Evolutionary conservation across 2,888 invertebrate species (phyloP).

Genomic region (Cheilosia vulpina): DNA sequence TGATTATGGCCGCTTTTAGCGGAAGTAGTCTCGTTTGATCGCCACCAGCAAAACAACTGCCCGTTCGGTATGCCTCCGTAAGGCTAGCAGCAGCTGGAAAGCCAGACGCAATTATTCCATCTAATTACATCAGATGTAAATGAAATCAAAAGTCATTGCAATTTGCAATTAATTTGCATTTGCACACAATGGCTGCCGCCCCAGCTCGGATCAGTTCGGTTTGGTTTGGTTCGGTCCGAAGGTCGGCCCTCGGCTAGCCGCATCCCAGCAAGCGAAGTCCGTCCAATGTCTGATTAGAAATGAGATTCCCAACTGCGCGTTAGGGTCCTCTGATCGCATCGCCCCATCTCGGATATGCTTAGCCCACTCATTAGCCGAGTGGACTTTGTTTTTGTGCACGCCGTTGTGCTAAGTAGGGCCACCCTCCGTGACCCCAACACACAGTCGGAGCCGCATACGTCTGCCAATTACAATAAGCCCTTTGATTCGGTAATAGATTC

Average conservation of each 20-base stretch:
- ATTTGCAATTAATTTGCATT: slow-evolving; percentile 75
- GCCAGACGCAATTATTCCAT: slow-evolving; percentile 71
- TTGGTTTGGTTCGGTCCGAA: slow-evolving; percentile 15
- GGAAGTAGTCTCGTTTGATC: slow-evolving; percentile 53
- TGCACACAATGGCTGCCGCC: slow-evolving; percentile 22
- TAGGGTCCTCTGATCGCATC: neutral
- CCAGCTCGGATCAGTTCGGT: neutral
- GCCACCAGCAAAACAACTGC: slow-evolving; percentile 22
- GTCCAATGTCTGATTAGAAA: slow-evolving; percentile 48
- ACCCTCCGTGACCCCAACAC: slow-evolving; percentile 17
- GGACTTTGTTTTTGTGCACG: neutral
- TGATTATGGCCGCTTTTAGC: slow-evolving; percentile 42
- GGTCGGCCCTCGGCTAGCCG: slow-evolving; percentile 2
- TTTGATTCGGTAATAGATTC: slow-evolving; percentile 12
- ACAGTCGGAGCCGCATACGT: neutral
- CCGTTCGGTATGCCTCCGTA: slow-evolving; percentile 1
- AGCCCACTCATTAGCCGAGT: slow-evolving; percentile 34
- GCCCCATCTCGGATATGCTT: neutral
- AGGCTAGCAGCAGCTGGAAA: slow-evolving; percentile 48
- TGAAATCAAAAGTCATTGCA: slow-evolving; percentile 74
- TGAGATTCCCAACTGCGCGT: slow-evolving; percentile 35
- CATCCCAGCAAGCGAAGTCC: slow-evolving; percentile 60
- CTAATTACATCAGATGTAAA: slow-evolving; percentile 74
- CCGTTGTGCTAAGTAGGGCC: neutral
- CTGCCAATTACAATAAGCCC: slow-evolving; percentile 37